phyloP scores from a whole-genome alignment of 2,888 invertebrate genomes.

The Aspidapion aeneum region DNA sequence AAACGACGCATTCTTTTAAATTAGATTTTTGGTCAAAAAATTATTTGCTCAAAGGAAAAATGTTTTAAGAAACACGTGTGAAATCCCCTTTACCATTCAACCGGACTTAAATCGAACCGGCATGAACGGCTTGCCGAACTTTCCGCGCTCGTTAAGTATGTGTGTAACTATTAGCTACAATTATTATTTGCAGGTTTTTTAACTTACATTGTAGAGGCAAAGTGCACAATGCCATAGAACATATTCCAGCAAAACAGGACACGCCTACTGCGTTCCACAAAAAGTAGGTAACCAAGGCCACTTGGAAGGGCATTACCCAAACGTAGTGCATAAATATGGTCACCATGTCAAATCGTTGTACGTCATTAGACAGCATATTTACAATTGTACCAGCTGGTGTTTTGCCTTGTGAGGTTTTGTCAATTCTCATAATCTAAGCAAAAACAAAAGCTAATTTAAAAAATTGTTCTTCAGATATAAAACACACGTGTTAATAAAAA shows the following conservation, averaged over 20 bases:
- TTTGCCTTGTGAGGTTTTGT: conserved; percentile 67
- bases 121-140: too few species aligned
- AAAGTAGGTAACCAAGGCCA: conserved; percentile 57
- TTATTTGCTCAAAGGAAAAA: too few species aligned
- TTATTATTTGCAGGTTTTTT: too few species aligned
- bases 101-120: too few species aligned
- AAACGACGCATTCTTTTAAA: too few species aligned
- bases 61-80: too few species aligned
- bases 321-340: conserved; percentile 67
- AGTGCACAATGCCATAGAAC: conserved; percentile 52
- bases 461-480: too few species aligned
- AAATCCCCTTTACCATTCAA: too few species aligned
- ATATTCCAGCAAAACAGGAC: conserved; percentile 58
- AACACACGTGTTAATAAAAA: too few species aligned
- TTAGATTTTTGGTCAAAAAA: too few species aligned
- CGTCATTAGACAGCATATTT: conserved; percentile 82
- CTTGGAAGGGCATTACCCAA: conserved; percentile 77
- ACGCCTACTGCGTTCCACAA: conserved; percentile 54
- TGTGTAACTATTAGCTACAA: too few species aligned
- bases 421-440: conserved; percentile 56
- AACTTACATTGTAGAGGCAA: conserved; percentile 50
- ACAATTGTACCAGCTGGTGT: conserved; percentile 81
- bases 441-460: not conserved
- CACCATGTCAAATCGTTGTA: conserved; percentile 73
- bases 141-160: too few species aligned